These are phyloP conservation scores for Dromaius novaehollandiae DNA, from an alignment of 2,113 vertebrate genomes.

Conservation along the genomic window DNA sequence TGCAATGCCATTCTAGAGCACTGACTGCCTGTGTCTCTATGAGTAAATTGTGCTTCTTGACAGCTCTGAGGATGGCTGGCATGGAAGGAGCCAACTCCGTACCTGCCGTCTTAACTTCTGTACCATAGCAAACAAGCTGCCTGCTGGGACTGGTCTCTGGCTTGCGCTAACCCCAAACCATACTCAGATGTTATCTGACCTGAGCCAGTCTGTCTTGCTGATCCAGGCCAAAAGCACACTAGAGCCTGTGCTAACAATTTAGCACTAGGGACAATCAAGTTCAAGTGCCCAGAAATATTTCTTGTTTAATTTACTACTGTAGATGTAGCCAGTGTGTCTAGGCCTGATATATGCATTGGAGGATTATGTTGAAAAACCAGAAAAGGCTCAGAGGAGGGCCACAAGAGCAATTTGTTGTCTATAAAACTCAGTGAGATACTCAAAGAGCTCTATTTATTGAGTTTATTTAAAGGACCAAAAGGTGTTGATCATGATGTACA, in stretches of 20 bases:
- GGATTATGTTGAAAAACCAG: neutral
- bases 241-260: neutral
- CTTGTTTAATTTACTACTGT: constrained; percentile 12
- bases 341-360: neutral
- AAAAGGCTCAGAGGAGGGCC: neutral
- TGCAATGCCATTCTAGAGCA: neutral
- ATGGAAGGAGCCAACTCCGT: neutral
- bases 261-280: neutral
- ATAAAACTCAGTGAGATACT: neutral
- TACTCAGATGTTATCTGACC: neutral
- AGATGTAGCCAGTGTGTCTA: neutral
- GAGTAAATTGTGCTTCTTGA: neutral
- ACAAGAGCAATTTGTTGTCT: neutral
- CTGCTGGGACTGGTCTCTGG: neutral
- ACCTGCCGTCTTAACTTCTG: neutral
- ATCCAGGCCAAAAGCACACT: neutral
- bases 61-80: neutral
- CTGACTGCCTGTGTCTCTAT: neutral
- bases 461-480: constrained; percentile 11
- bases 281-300: neutral
- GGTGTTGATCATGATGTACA: neutral
- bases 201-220: neutral
- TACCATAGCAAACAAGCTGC: neutral
- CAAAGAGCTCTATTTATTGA: constrained; percentile 20
- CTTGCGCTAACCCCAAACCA: neutral